Evolutionary conservation across 1,140 invertebrate species (phyloP), one percentile per base, ranked within the genome.

Genomic region (Drosophila sp.): DNA sequence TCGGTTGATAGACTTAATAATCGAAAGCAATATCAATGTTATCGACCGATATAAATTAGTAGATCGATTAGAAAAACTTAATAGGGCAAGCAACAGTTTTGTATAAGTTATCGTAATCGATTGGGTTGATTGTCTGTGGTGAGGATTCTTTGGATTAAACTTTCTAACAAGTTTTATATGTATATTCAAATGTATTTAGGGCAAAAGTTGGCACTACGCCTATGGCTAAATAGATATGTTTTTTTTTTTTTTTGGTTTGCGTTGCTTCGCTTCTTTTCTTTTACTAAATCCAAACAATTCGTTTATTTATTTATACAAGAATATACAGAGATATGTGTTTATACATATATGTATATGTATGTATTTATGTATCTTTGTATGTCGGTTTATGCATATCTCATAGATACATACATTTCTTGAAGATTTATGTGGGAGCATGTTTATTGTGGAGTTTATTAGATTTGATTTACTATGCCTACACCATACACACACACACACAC

Each of bases 371-470:
- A 63, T 27, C 40, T 70, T 66, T 68, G 60, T 71, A 44, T 66
- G 61, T 76, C 40, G 70, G 55, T 58, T 77, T 50, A 50, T 50
- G 44, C 44, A 75, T 72, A 77, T 77, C 70, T 80, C 73, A 72
- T 50, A 57, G 63, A 58, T 65, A 61, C 60, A 72, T 54, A 66
- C 74, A 67, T 75, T 79, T 63, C 68, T 58, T 60, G 67, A 80
- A 87, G 83, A 87, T 87, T 87, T 86, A 86, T 86, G 79, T 69
- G 83, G 58, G 68, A 72, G 58, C 83, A 76, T 72, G 83, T 87
- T 83, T 87, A 87, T 89, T 87, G 84, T 87, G 72, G 83, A 87
- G 83, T 87, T 87, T 87, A 87, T 87, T 87, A 87, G 83, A 87
- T 87, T 87, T 87, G 84, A 87, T 87, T 87, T 87, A 87, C 83